phyloP scores from a whole-genome alignment of 2,888 invertebrate species.

The Nezara viridula region DNA sequence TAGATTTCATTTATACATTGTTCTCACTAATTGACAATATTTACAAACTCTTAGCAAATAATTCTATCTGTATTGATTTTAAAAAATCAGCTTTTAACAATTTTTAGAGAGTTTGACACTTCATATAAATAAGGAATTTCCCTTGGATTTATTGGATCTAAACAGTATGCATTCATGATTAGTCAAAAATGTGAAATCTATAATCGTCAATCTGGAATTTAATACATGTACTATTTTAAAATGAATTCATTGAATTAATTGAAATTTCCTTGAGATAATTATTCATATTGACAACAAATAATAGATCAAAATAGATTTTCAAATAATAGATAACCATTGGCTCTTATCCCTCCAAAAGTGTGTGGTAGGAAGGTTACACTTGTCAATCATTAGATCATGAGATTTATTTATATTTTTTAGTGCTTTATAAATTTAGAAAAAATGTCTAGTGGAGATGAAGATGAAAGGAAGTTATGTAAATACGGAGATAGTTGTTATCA shows the following conservation, averaged over 20 bases:
- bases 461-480: constrained; percentile 77
- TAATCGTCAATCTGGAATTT: not conserved
- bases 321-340: not conserved
- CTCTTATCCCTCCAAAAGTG: not conserved
- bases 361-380: not conserved
- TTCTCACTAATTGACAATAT: not conserved
- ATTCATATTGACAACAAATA: not conserved
- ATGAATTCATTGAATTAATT: not conserved
- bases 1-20: not conserved
- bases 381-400: not conserved
- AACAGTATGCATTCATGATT: constrained; percentile 5
- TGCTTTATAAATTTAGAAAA: constrained; percentile 12
- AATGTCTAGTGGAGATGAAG: constrained; percentile 65
- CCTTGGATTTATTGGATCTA: not conserved
- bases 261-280: not conserved
- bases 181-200: not conserved
- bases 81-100: not conserved
- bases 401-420: not conserved
- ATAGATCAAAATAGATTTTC: not conserved
- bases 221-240: not conserved
- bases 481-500: constrained; percentile 87
- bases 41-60: not conserved
- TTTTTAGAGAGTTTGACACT: not conserved
- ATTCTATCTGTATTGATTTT: not conserved
- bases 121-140: not conserved